Evolutionary conservation across 2,888 invertebrate genomes (phyloP), one percentile per base, ranked within the genome.

Genomic region (Habrosyne pyritoides): DNA sequence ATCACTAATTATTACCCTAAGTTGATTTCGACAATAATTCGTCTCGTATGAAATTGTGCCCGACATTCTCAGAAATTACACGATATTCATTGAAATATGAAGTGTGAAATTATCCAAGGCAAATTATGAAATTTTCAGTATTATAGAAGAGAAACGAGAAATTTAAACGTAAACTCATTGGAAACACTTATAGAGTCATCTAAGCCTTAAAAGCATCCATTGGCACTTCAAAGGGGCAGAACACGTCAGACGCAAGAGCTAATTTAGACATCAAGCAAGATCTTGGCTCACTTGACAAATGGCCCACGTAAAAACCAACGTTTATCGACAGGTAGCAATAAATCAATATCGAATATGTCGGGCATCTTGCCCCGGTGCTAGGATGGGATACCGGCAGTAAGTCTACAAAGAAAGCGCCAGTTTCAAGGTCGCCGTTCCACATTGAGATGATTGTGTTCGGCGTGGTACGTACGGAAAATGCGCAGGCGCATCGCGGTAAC

Each of bases 341-440:
- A 50, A 50, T 50, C 50, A 50, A 50, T 50, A 21, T 14, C 28
- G 49, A 26, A n/a, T n/a, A n/a, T n/a, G 33, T 33, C 18, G n/a
- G 8, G 42, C n/a, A 18, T 7, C 42, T 42, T 42, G 18, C 33
- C 33, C 6, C n/a, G n/a, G 4, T 33, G 5, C 4, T 33, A 42
- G 42, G 36, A 36, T 36, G 36, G 42, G 42, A 42, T 18, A 42
- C 42, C 18, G 6, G 18, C 8, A 42, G 42, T n/a, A 8, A 14
- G 48, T 8, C 21, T 24, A 26, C 56, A 67, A 77, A 74, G 79
- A 79, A 79, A 78, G 77, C 70, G 66, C 49, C 65, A 63, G 64
- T 66, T 61, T 64, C 76, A 80, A 79, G 75, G 79, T 70, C 75
- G 59, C 56, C 57, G 66, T 57, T 63, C 73, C 61, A 72, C 71